Evolutionary conservation across 2,113 vertebrate genomes (phyloP).

Genomic region (Callionymus lyra): DNA sequence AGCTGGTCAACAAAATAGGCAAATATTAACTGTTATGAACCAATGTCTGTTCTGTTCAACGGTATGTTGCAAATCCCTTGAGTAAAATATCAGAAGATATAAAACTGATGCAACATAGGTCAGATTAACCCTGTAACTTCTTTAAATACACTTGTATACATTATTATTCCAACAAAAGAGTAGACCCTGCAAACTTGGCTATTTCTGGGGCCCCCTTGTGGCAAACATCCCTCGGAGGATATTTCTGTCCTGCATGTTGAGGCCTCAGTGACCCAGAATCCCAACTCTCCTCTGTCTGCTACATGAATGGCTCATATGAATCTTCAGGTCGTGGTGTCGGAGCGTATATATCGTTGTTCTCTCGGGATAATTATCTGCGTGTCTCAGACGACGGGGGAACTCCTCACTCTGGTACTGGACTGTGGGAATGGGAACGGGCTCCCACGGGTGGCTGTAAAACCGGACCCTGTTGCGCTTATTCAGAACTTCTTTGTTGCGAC

Average conservation of each 20-base stretch:
- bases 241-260: conserved; percentile 26
- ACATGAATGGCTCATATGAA: conserved; percentile 6
- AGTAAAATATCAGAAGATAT: too few relatives aligned
- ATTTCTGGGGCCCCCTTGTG: conserved; percentile 34
- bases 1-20: too few relatives aligned
- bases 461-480: conserved; percentile 12
- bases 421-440: conserved; percentile 43
- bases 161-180: conserved; percentile 39
- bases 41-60: too few relatives aligned
- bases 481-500: conserved; percentile 14
- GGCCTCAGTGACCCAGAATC: conserved; percentile 28
- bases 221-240: conserved; percentile 35
- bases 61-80: too few relatives aligned
- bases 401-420: conserved; percentile 28
- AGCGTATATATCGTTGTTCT: not conserved
- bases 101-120: too few relatives aligned
- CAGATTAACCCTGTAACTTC: too few relatives aligned
- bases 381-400: conserved; percentile 24
- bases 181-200: conserved; percentile 46
- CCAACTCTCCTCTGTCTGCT: conserved; percentile 5
- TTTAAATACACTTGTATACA: conserved; percentile 35
- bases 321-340: conserved; percentile 7
- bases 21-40: too few relatives aligned
- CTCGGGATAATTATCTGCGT: conserved; percentile 12
- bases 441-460: conserved; percentile 27